Conservation (phyloP, 1,140 invertebrate genomes). For the Melipona quadrifasciata region DNA sequence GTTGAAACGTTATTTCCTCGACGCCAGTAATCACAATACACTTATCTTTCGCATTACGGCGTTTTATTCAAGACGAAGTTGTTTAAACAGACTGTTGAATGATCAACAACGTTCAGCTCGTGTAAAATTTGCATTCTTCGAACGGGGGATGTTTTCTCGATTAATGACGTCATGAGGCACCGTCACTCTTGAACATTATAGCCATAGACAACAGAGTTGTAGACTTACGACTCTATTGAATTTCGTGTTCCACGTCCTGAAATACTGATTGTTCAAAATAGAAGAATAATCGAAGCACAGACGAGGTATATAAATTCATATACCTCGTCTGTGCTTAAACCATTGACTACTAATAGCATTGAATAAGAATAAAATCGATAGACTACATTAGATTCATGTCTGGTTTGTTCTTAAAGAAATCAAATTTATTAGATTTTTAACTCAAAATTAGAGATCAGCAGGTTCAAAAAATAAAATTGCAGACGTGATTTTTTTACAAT, state of each 20-base stretch:
- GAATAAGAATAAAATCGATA: too few relatives aligned
- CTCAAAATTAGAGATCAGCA: too few relatives aligned
- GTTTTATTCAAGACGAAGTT: not conserved
- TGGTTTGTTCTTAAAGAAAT: too few relatives aligned
- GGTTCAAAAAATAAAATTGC: too few relatives aligned
- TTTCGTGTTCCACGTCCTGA: not conserved
- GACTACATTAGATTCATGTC: too few relatives aligned
- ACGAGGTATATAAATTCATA: too few relatives aligned
- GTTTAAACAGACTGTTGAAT: not conserved
- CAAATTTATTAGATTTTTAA: too few relatives aligned
- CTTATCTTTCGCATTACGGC: not conserved
- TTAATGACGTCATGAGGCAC: constrained; percentile 46
- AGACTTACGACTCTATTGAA: not conserved
- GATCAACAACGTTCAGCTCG: not conserved
- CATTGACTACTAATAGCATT: too few relatives aligned
- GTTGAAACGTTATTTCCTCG: not conserved
- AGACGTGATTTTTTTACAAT: too few relatives aligned
- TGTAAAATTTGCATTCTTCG: constrained; percentile 33
- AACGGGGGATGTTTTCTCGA: constrained; percentile 43
- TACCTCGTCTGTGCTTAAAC: too few relatives aligned
- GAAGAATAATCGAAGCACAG: too few relatives aligned
- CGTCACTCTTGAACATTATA: constrained; percentile 3
- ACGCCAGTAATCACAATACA: not conserved
- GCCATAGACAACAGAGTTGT: not conserved
- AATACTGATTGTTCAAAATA: not conserved